Evolutionary conservation across 1,140 invertebrate genomes (phyloP), one percentile per base, ranked within the genome.

Genomic region (Bactericera cockerelli): DNA sequence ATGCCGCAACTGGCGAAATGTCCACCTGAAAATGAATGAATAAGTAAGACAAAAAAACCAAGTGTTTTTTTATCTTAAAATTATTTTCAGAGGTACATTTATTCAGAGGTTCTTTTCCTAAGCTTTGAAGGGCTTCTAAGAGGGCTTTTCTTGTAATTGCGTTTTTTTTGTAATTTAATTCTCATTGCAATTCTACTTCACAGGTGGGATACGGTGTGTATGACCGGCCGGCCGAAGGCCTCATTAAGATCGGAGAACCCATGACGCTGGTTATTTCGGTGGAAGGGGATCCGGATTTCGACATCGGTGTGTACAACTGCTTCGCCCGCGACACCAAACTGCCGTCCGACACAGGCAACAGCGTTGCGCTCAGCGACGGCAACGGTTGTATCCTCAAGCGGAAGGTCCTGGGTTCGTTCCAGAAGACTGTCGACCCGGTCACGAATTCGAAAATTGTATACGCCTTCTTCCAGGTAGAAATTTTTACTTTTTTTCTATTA

Each of bases 261-360:
- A 84, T 90, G 80, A 89, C 87, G 1, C 70, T 90, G 16, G 87
- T 89, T 16, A 81, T 90, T 1, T 81, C 83, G 1, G 84, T 90
- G 1, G 84, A 84, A 60, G 87, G 86, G 1, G 84, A 86, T 70
- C 76, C 84, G 54, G 84, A 78, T 2, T 89, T 89, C 67, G 86
- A 89, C 72, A 76, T 91, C 26, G 78, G 85, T 65, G 82, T 85
- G 0, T 78, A 83, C 66, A 82, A 88, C 63, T 91, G 88, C 65
- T 71, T 83, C 24, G 87, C 87, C 3, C 77, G 80, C 31, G 86
- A 90, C 64, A 62, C 59, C 11, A 59, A 65, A 36, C 63, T 63
- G 1, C 49, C 11, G 14, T 59, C 63, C 11, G 74, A 75, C 0
- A 78, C 75, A 1, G 75, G 76, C 22, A 83, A 86, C 63, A 70